Conservation (phyloP, 2,113 vertebrate species). For the Stigmatopora argus region DNA sequence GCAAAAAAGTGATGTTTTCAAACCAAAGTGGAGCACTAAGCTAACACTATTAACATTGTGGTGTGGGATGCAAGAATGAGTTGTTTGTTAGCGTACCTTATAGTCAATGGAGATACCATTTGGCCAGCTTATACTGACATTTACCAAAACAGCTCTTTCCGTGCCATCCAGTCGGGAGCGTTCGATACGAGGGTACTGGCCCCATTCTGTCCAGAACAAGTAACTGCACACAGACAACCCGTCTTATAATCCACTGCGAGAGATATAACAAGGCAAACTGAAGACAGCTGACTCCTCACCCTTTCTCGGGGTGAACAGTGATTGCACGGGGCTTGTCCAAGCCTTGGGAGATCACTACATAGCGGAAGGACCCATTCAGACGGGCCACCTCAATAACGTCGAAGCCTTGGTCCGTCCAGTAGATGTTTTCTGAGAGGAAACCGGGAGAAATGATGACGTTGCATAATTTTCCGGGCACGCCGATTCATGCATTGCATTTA, state of each 20-base stretch:
- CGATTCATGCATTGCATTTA: not conserved
- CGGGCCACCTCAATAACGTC: conserved; percentile 95
- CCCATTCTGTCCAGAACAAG: conserved; percentile 98
- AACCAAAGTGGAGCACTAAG: not conserved
- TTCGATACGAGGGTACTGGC: conserved; percentile 93
- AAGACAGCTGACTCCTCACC: conserved; percentile 68
- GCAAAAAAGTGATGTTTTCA: not conserved
- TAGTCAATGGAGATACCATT: conserved; percentile 96
- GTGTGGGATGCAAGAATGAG: not conserved
- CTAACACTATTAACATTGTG: not conserved
- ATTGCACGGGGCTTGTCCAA: conserved; percentile 96
- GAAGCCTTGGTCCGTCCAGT: conserved; percentile 98
- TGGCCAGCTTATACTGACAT: conserved; percentile 95
- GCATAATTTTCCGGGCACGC: not conserved
- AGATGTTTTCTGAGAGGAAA: conserved; percentile 84
- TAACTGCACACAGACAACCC: conserved; percentile 69
- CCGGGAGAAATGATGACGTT: not conserved
- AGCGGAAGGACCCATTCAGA: conserved; percentile 93
- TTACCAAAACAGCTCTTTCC: conserved; percentile 84
- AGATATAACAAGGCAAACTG: conserved; percentile 8
- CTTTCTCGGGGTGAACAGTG: conserved; percentile 89
- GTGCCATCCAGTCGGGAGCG: conserved; percentile 86
- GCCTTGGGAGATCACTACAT: conserved; percentile 93
- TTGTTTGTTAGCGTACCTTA: conserved; percentile 66
- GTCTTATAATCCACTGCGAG: conserved; percentile 10